phyloP scores from a whole-genome alignment of 2,888 invertebrate species.

The Palloptera scutellata region DNA sequence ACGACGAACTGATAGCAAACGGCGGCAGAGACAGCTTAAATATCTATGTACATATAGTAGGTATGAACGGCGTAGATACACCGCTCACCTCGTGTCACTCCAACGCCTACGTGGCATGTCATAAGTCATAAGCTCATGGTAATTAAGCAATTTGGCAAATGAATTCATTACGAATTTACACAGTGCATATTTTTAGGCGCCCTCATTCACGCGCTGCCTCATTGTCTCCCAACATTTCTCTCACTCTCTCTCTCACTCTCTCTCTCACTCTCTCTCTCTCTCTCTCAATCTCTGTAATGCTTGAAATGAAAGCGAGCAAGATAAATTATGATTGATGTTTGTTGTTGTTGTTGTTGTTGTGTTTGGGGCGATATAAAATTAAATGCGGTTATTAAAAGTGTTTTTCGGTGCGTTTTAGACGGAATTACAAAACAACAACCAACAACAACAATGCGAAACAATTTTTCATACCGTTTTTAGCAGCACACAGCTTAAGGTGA shows the following conservation, averaged over 20 bases:
- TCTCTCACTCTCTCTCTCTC: not conserved
- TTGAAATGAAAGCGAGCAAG: conserved; percentile 2
- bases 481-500: too few relatives aligned
- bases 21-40: too few relatives aligned
- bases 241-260: conserved; percentile 5
- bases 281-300: not conserved
- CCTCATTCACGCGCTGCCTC: not conserved
- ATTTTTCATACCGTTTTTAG: too few relatives aligned
- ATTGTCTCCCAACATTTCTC: conserved; percentile 5
- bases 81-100: not conserved
- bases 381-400: conserved; percentile 19
- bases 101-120: not conserved
- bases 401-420: too few relatives aligned
- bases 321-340: conserved; percentile 28
- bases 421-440: too few relatives aligned
- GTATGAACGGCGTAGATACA: too few relatives aligned
- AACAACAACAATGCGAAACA: too few relatives aligned
- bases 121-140: conserved; percentile 29
- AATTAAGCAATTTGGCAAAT: conserved; percentile 32
- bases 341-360: conserved; percentile 7
- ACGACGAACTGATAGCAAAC: too few relatives aligned
- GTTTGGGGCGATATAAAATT: conserved; percentile 27
- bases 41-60: too few relatives aligned
- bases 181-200: conserved; percentile 27
- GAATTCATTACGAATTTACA: conserved; percentile 30